These are phyloP conservation scores for Hippoglossus hippoglossus DNA, from an alignment of 2,797 vertebrate species.

Conservation along the genomic window DNA sequence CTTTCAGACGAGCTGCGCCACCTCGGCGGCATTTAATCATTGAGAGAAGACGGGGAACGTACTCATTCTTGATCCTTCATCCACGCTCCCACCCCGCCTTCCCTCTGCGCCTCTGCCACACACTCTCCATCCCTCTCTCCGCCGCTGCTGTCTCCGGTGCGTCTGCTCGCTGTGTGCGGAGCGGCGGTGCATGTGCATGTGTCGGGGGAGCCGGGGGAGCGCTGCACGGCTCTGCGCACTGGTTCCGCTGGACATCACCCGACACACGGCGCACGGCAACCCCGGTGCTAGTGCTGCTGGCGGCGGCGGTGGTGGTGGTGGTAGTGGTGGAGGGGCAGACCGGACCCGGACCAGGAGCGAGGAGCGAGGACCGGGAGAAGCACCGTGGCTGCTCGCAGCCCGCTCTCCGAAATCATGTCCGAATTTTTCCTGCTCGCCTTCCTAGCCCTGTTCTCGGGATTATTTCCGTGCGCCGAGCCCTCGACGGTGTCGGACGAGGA, in stretches of 20 bases:
- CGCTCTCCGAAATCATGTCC: slow-evolving; percentile 85
- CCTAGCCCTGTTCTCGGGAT: slow-evolving; percentile 82
- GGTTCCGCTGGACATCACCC: slow-evolving; percentile 78
- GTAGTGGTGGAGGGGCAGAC: slow-evolving; percentile 69
- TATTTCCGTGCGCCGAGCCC: slow-evolving; percentile 80
- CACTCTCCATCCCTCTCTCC: slow-evolving; percentile 48
- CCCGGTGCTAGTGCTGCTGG: slow-evolving; percentile 1
- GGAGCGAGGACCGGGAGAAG: slow-evolving; percentile 76
- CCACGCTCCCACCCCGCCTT: slow-evolving; percentile 53
- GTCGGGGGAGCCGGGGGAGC: slow-evolving; percentile 75
- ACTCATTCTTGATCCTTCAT: slow-evolving; percentile 63
- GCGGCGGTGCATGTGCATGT: slow-evolving; percentile 72
- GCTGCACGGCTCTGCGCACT: slow-evolving; percentile 77
- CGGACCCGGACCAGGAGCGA: slow-evolving; percentile 59
- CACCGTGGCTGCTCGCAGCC: slow-evolving; percentile 77
- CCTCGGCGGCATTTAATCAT: slow-evolving; percentile 75
- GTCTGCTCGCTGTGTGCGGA: slow-evolving; percentile 52
- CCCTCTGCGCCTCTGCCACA: slow-evolving; percentile 35
- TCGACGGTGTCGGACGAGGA: slow-evolving; percentile 76
- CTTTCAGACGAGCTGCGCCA: slow-evolving; percentile 70
- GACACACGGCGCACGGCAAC: slow-evolving; percentile 74
- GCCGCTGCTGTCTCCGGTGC: slow-evolving; percentile 52
- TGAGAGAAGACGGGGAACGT: slow-evolving; percentile 73
- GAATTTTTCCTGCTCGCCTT: slow-evolving; percentile 82
- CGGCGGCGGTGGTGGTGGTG: slow-evolving; percentile 59